These are phyloP conservation scores for Ophthalmolycus amberensis DNA, from an alignment of 2,113 vertebrate species.

Conservation along the genomic window DNA sequence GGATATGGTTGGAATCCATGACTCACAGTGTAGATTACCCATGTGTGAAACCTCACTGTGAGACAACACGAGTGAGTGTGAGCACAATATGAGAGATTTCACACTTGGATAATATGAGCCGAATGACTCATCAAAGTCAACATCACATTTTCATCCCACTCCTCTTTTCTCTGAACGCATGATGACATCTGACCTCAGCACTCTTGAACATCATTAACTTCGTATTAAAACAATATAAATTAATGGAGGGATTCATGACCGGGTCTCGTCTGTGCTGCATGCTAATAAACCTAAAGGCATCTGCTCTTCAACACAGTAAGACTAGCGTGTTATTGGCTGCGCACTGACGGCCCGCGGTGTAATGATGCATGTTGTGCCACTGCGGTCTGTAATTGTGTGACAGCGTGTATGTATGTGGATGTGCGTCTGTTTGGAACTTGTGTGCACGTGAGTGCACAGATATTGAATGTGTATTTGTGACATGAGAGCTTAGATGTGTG, in stretches of 20 bases:
- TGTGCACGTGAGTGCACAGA: background rate
- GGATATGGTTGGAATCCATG: slow-evolving; percentile 8
- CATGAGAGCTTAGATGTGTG: slow-evolving; percentile 8
- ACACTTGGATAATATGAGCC: slow-evolving; percentile 16
- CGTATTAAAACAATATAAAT: slow-evolving; percentile 44
- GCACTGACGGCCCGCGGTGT: slow-evolving; percentile 41
- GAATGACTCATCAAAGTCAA: slow-evolving; percentile 35
- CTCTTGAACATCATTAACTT: slow-evolving; percentile 57
- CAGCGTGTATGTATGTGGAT: background rate
- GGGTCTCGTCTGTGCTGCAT: slow-evolving; percentile 15
- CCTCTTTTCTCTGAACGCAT: slow-evolving; percentile 14
- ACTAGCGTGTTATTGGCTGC: slow-evolving; percentile 45
- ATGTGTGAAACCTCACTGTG: slow-evolving; percentile 24
- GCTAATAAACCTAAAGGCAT: slow-evolving; percentile 39
- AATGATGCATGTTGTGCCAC: slow-evolving; percentile 40
- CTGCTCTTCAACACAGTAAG: slow-evolving; percentile 31
- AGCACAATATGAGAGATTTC: slow-evolving; percentile 21
- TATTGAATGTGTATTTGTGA: slow-evolving; percentile 10
- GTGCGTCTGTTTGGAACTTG: background rate
- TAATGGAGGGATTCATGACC: slow-evolving; percentile 2
- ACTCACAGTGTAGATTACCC: slow-evolving; percentile 14
- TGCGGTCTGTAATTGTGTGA: background rate
- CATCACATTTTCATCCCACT: background rate
- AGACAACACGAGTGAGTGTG: slow-evolving; percentile 14
- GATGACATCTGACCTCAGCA: slow-evolving; percentile 26